These are phyloP conservation scores for Anhinga rufa DNA, from an alignment of 2,113 vertebrate species.

Conservation along the genomic window DNA sequence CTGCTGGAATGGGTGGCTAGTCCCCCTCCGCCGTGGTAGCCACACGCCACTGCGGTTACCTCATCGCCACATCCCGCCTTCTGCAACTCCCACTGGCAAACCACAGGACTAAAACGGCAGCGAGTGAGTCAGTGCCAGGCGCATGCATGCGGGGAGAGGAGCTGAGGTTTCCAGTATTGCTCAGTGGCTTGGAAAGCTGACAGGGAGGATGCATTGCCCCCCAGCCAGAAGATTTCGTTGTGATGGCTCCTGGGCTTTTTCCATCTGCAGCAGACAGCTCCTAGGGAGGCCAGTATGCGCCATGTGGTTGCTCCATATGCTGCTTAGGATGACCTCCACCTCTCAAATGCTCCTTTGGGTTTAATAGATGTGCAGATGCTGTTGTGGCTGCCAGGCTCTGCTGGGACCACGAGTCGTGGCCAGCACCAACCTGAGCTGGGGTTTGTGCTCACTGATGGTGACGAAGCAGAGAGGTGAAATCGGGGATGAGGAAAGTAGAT, in stretches of 20 bases:
- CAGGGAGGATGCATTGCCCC: background rate
- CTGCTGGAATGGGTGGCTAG: background rate
- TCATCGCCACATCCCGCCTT: background rate
- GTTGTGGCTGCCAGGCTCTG: background rate
- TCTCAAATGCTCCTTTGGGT: background rate
- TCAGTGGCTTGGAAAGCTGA: background rate
- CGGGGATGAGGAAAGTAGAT: background rate
- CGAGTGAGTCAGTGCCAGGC: background rate
- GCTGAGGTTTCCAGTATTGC: constrained; percentile 5
- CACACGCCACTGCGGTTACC: background rate
- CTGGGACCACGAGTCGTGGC: background rate
- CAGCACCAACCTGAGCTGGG: background rate
- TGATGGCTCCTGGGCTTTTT: constrained; percentile 40
- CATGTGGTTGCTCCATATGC: background rate
- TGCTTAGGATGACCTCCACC: background rate
- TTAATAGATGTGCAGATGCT: background rate
- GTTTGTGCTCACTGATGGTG: background rate
- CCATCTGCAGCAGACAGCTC: constrained; percentile 32
- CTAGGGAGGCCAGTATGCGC: background rate
- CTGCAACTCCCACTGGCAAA: background rate
- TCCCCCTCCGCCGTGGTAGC: background rate
- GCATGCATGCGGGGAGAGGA: background rate
- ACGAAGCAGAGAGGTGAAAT: background rate
- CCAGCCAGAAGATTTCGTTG: background rate
- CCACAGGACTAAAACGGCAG: background rate